Conservation (phyloP, 2,888 invertebrate species). For the Leptodirus hochenwartii region DNA sequence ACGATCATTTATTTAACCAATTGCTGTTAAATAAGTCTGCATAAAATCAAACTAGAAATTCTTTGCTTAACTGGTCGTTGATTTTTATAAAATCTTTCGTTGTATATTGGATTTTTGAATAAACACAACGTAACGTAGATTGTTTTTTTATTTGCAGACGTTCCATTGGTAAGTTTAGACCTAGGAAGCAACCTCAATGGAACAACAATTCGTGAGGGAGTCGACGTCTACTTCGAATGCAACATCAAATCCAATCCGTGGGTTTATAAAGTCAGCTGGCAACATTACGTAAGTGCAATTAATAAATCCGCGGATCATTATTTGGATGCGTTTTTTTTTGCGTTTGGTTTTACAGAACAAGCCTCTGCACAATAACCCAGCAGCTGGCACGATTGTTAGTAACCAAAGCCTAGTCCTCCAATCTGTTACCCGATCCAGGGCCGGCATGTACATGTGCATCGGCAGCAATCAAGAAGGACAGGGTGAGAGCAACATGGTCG, state of each 20-base stretch:
- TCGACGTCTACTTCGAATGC: slow-evolving; percentile 83
- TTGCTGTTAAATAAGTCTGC: too few relatives aligned
- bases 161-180: slow-evolving; percentile 64
- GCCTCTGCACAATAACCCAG: slow-evolving; percentile 60
- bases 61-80: too few relatives aligned
- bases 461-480: slow-evolving; percentile 79
- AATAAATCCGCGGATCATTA: slow-evolving; percentile 3
- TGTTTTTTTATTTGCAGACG: slow-evolving; percentile 39
- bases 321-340: neutral
- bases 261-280: slow-evolving; percentile 61
- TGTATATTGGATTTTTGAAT: slow-evolving; percentile 1
- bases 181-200: slow-evolving; percentile 69
- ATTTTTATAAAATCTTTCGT: too few relatives aligned
- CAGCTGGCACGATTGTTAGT: slow-evolving; percentile 66
- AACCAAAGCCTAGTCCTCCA: slow-evolving; percentile 83
- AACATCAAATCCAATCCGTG: slow-evolving; percentile 77
- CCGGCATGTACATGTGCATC: slow-evolving; percentile 74
- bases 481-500: slow-evolving; percentile 70
- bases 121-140: too few relatives aligned
- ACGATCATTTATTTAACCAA: too few relatives aligned
- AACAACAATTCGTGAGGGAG: slow-evolving; percentile 65
- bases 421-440: slow-evolving; percentile 54
- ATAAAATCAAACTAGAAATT: too few relatives aligned
- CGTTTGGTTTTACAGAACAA: slow-evolving; percentile 39
- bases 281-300: slow-evolving; percentile 48